These are phyloP conservation scores for Elephantulus edwardii DNA, from an alignment of 2,113 vertebrate genomes.

Conservation along the genomic window DNA sequence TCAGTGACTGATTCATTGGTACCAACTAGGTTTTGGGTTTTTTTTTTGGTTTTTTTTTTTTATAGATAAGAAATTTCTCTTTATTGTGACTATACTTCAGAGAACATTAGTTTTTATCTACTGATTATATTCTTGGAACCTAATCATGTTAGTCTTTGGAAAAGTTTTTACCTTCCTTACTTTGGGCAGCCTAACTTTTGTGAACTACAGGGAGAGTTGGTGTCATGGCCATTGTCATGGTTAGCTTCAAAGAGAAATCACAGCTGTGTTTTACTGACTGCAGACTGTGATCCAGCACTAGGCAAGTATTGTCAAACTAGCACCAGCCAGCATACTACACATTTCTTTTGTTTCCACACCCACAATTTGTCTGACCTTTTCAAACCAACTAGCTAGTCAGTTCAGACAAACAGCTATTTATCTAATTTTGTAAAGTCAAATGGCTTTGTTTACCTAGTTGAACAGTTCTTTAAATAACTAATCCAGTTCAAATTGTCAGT, in stretches of 20 bases:
- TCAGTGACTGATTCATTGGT: not conserved
- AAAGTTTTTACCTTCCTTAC: not conserved
- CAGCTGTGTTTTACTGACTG: not conserved
- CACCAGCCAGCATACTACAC: not conserved
- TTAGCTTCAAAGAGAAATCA: not conserved
- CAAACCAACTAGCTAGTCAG: not conserved
- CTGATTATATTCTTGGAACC: not conserved
- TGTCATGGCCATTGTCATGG: not conserved
- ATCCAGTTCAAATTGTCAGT: conserved; percentile 43
- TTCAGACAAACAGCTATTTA: conserved; percentile 43
- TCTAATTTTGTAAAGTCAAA: conserved; percentile 34
- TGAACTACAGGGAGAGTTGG: not conserved
- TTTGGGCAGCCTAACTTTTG: not conserved
- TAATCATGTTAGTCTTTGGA: not conserved
- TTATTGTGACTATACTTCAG: too few relatives aligned
- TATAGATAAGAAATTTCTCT: too few relatives aligned
- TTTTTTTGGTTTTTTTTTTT: too few relatives aligned
- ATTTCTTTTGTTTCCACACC: not conserved
- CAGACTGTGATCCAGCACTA: not conserved
- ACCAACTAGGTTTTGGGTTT: not conserved
- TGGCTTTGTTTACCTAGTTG: conserved; percentile 26
- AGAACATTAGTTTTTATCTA: too few relatives aligned
- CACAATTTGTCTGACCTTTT: not conserved
- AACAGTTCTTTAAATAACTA: conserved; percentile 56
- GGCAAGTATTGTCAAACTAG: not conserved